A percentile compares a stretch with the other conserved stretches of the same genome.
phyloP scores from a whole-genome alignment of 2,113 vertebrate genomes.

The Callipepla squamata region DNA sequence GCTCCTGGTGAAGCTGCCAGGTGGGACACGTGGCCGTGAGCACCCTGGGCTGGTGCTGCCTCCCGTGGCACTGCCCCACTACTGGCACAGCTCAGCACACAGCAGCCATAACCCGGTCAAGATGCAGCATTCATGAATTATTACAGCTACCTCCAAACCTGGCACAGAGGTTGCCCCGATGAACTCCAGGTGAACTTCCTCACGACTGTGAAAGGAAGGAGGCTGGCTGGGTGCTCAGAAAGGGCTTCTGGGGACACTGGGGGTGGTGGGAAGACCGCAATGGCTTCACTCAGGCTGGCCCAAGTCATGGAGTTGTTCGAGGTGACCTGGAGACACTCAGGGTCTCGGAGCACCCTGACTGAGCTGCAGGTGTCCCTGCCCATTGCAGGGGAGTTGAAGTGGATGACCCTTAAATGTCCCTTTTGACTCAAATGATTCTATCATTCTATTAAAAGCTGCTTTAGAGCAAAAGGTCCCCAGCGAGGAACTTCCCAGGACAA shows the following conservation, averaged over 20 bases:
- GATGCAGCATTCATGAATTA: background rate
- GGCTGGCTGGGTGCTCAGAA: background rate
- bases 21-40: background rate
- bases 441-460: background rate
- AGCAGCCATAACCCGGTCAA: background rate
- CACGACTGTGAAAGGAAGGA: background rate
- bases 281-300: rapidly evolving
- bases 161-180: background rate
- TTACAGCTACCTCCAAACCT: background rate
- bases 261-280: background rate
- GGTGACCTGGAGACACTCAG: no score
- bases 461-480: background rate
- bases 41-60: background rate
- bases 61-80: background rate
- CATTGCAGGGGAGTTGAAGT: no score
- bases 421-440: no score
- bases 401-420: no score
- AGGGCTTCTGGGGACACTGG: background rate
- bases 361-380: no score
- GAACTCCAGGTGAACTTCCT: background rate
- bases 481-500: background rate
- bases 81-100: background rate
- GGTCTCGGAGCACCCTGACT: no score
- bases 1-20: background rate
- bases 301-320: background rate